Conservation (phyloP, 2,113 vertebrate species). For the Thalassarche chlororhynchos region DNA sequence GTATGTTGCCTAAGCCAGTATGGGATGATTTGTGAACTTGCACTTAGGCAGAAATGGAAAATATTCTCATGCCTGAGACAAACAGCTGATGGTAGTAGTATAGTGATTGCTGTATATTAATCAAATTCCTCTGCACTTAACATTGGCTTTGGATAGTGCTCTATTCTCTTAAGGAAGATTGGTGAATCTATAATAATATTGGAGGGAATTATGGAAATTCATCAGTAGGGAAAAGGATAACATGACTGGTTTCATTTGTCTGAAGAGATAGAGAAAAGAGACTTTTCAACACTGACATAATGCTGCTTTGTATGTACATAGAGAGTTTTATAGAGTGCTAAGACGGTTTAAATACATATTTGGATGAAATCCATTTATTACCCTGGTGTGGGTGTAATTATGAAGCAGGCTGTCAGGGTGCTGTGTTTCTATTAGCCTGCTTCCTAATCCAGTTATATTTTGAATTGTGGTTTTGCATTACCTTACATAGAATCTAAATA, state of each 20-base stretch:
- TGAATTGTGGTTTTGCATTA: not conserved
- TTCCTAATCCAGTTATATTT: not conserved
- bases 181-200: not conserved
- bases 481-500: not conserved
- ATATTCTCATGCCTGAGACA: not conserved
- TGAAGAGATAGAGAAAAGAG: not conserved
- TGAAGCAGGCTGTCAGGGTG: not conserved
- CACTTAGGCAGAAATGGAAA: not conserved
- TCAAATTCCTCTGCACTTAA: not conserved
- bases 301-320: not conserved
- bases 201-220: not conserved
- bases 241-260: not conserved
- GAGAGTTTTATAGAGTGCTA: not conserved
- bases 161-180: not conserved
- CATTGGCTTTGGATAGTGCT: not conserved
- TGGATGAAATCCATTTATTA: not conserved
- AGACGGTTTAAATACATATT: not conserved
- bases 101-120: not conserved
- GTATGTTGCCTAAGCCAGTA: not conserved
- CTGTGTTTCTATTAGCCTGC: not conserved
- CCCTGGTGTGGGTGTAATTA: not conserved
- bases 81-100: not conserved
- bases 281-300: not conserved
- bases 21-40: not conserved
- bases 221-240: not conserved